These are phyloP conservation scores for Drosophila kohkoa DNA, from an alignment of 1,140 invertebrate species.

Conservation along the genomic window DNA sequence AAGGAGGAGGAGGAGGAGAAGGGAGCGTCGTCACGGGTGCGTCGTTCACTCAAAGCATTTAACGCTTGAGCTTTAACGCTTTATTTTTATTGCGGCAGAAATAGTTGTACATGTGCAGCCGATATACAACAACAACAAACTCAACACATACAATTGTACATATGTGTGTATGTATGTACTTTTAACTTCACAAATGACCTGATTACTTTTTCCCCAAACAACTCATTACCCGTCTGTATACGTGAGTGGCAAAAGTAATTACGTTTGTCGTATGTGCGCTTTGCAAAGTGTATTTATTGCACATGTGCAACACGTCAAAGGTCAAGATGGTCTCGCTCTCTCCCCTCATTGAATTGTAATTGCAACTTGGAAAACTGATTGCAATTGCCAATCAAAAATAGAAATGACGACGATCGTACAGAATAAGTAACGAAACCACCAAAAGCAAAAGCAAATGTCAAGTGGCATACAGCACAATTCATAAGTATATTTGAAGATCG, in stretches of 20 bases:
- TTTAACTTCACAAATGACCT: conserved; percentile 38
- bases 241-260: conserved; percentile 33
- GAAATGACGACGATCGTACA: conserved; percentile 65
- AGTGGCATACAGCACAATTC: conserved; percentile 24
- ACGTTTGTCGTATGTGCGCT: conserved; percentile 33
- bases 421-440: background rate
- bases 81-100: conserved; percentile 39
- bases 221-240: conserved; percentile 5
- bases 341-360: conserved; percentile 2
- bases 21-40: conserved; percentile 45
- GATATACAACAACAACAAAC: conserved; percentile 18
- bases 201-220: conserved; percentile 30
- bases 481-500: conserved; percentile 29
- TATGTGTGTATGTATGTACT: background rate
- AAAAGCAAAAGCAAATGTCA: conserved; percentile 6
- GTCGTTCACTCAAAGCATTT: conserved; percentile 45
- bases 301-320: conserved; percentile 36
- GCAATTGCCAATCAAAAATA: conserved; percentile 61
- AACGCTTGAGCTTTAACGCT: conserved; percentile 50
- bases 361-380: conserved; percentile 32
- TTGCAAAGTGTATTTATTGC: conserved; percentile 27
- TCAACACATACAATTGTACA: background rate
- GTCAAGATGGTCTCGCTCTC: conserved; percentile 24
- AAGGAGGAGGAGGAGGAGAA: background rate
- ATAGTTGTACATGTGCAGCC: conserved; percentile 39